phyloP scores from a whole-genome alignment of 1,140 invertebrate species.

The Galendromus occidentalis region DNA sequence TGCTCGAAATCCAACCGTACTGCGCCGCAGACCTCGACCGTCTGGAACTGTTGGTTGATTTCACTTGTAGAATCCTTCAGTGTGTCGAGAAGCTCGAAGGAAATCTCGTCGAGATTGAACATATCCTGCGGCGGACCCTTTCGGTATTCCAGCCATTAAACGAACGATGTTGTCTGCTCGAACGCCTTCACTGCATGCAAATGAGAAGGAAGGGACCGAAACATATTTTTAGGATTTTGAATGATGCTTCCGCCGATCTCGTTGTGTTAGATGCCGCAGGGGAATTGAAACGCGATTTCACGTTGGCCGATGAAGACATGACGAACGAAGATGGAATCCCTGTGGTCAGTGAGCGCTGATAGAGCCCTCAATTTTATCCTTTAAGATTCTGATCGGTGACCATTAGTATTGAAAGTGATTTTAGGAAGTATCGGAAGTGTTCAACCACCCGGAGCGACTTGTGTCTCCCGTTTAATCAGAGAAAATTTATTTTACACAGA shows the following conservation, averaged over 20 bases:
- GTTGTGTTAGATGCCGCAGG: neutral
- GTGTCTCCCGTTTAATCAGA: too few species aligned
- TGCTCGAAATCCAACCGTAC: neutral
- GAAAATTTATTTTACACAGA: too few species aligned
- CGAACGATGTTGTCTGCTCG: neutral
- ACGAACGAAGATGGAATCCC: too few species aligned
- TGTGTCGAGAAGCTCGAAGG: neutral
- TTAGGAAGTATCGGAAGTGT: too few species aligned
- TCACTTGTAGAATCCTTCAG: neutral
- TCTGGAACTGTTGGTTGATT: neutral
- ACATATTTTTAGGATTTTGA: neutral
- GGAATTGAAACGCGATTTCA: too few species aligned
- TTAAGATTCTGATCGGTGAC: too few species aligned
- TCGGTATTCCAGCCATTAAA: neutral
- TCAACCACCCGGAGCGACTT: too few species aligned
- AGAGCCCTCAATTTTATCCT: too few species aligned
- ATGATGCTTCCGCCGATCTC: neutral
- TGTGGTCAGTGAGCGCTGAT: too few species aligned
- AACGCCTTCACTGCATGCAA: neutral
- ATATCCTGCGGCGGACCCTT: neutral
- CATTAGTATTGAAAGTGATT: too few species aligned
- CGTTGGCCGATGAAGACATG: too few species aligned
- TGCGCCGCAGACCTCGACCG: neutral
- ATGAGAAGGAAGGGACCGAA: neutral
- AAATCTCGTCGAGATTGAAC: neutral